Evolutionary conservation across 2,797 vertebrate genomes (phyloP).

Genomic region (Enteromius trimaculatus): DNA sequence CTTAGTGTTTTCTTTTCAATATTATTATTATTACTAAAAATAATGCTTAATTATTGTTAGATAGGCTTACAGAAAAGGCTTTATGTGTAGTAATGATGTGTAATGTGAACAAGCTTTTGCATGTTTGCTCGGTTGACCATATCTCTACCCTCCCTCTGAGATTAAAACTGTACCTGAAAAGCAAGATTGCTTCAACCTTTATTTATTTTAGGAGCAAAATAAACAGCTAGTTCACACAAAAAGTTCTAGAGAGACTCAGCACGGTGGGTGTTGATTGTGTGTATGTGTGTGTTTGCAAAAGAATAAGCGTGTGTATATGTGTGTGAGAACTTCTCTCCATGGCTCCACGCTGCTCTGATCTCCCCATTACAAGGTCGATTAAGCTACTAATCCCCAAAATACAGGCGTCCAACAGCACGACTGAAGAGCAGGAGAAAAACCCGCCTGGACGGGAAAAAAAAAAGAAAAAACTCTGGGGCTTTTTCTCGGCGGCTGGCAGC

Average conservation of each 20-base stretch:
- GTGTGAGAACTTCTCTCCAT: conserved; percentile 71
- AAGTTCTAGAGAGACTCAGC: neutral
- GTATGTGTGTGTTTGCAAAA: conserved; percentile 48
- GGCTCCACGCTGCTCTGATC: conserved; percentile 81
- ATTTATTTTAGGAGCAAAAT: conserved; percentile 47
- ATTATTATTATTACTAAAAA: too few species aligned
- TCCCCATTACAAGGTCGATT: conserved; percentile 88
- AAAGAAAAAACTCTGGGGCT: conserved; percentile 60
- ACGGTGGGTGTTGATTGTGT: conserved; percentile 21
- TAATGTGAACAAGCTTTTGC: conserved; percentile 44
- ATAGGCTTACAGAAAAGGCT: neutral
- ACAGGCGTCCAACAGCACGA: conserved; percentile 80
- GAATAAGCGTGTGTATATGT: conserved; percentile 57
- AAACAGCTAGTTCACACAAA: neutral
- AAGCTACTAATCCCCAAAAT: conserved; percentile 86
- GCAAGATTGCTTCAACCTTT: conserved; percentile 33
- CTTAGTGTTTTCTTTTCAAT: too few species aligned
- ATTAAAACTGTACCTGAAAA: conserved; percentile 8
- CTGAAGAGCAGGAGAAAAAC: conserved; percentile 62
- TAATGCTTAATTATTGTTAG: neutral
- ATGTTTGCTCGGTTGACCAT: conserved; percentile 15
- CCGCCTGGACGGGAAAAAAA: conserved; percentile 61
- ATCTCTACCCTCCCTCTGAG: conserved; percentile 1
- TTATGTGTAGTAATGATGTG: conserved; percentile 49
- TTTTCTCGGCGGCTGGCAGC: conserved; percentile 69